These are phyloP conservation scores for Tipula lateralis DNA, from an alignment of 2,888 invertebrate species.

Conservation along the genomic window DNA sequence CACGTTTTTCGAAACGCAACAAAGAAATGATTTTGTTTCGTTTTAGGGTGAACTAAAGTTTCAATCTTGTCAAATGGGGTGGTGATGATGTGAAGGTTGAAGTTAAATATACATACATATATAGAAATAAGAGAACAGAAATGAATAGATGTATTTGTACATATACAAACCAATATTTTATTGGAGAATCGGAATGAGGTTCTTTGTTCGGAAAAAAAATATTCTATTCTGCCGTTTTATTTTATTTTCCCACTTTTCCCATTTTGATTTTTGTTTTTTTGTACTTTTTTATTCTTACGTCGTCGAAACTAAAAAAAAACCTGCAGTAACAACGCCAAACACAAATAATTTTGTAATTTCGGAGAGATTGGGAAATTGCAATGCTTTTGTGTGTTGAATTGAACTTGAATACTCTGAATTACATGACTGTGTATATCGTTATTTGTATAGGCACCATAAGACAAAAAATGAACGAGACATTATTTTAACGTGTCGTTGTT, in stretches of 20 bases:
- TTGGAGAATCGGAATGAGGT: neutral
- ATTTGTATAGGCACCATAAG: neutral
- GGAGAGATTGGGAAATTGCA: neutral
- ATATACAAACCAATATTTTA: neutral
- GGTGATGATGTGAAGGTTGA: neutral
- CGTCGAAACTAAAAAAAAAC: neutral
- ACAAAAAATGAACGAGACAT: neutral
- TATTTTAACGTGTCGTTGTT: neutral
- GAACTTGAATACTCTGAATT: neutral
- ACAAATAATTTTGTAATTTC: neutral
- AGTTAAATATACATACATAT: neutral
- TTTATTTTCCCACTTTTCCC: neutral
- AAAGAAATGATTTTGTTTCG: neutral
- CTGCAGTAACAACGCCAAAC: neutral
- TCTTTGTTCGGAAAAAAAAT: neutral
- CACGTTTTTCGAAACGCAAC: neutral
- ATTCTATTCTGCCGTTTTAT: neutral
- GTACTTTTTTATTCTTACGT: neutral
- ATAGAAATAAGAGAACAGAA: neutral
- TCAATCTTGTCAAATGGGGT: neutral
- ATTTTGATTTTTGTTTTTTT: neutral
- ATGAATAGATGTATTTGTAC: neutral
- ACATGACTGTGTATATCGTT: neutral
- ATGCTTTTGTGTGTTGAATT: neutral
- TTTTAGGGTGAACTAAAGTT: conserved; percentile 6